Conservation (phyloP, 2,797 vertebrate species). For the Gambelia wislizenii region DNA sequence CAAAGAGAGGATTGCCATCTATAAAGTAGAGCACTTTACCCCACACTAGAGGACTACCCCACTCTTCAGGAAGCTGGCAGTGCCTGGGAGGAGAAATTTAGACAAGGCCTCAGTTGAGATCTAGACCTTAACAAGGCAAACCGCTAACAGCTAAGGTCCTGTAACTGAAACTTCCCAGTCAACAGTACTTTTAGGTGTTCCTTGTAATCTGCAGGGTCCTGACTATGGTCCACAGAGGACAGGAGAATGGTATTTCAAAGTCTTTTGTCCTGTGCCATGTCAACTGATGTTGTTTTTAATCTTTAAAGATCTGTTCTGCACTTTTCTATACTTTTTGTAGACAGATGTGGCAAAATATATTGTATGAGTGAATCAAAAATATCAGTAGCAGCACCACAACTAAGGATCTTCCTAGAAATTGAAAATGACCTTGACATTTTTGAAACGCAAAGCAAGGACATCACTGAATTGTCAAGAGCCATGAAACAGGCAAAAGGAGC, state of each 20-base stretch:
- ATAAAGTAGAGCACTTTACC: not conserved
- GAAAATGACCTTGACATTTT: not conserved
- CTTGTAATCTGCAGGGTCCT: not conserved
- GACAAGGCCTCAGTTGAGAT: not conserved
- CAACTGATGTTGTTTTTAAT: not conserved
- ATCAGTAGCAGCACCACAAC: not conserved
- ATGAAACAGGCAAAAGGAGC: not conserved
- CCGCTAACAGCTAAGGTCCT: not conserved
- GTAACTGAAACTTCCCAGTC: not conserved
- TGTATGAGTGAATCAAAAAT: not conserved
- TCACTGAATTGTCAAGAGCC: not conserved
- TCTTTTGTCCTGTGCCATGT: not conserved
- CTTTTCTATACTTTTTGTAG: not conserved
- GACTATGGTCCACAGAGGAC: not conserved
- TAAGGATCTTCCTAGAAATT: not conserved
- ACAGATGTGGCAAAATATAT: not conserved
- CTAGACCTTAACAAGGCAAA: not conserved
- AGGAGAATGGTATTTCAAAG: not conserved
- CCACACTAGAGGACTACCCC: not conserved
- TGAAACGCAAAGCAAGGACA: not conserved
- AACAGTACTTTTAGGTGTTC: not conserved
- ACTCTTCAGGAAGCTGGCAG: not conserved
- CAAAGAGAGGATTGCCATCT: not conserved
- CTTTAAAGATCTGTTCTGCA: not conserved
- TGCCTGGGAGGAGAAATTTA: not conserved